These are phyloP conservation scores for Crocidura indochinensis DNA, from an alignment of 2,797 vertebrate genomes.

Conservation along the genomic window DNA sequence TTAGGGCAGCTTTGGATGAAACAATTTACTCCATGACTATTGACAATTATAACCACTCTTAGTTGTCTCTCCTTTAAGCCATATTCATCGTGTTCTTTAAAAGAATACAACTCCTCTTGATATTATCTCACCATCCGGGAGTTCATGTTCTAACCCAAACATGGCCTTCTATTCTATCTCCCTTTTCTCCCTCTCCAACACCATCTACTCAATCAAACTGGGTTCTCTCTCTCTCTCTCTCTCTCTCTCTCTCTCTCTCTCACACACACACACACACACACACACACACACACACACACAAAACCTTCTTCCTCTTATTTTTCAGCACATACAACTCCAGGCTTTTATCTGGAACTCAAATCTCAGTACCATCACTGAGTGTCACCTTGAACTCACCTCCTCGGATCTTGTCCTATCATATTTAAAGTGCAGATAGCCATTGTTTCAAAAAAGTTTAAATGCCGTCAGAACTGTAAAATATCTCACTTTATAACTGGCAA, in stretches of 20 bases:
- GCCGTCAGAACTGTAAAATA: not conserved
- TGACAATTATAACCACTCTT: conserved; percentile 51
- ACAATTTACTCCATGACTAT: conserved; percentile 59
- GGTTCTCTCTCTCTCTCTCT: too few species aligned
- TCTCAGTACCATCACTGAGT: not conserved
- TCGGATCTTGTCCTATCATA: not conserved
- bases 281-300: not conserved
- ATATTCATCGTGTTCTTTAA: too few species aligned
- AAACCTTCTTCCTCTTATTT: accelerated
- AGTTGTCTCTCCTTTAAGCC: not conserved
- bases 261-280: too few species aligned
- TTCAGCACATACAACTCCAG: not conserved
- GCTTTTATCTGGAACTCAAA: not conserved
- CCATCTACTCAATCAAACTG: not conserved
- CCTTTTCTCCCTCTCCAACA: not conserved
- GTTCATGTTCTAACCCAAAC: not conserved
- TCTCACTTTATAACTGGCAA: accelerated
- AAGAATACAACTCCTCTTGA: too few species aligned
- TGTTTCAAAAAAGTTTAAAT: not conserved
- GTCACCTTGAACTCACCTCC: not conserved
- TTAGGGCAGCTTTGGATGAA: conserved; percentile 64
- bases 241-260: too few species aligned
- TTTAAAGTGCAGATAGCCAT: not conserved
- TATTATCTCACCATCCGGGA: not conserved
- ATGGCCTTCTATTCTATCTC: not conserved